A percentile compares a stretch with the other conserved stretches of the same genome.
Conservation (phyloP, 2,113 vertebrate genomes). For the Tautogolabrus adspersus region DNA sequence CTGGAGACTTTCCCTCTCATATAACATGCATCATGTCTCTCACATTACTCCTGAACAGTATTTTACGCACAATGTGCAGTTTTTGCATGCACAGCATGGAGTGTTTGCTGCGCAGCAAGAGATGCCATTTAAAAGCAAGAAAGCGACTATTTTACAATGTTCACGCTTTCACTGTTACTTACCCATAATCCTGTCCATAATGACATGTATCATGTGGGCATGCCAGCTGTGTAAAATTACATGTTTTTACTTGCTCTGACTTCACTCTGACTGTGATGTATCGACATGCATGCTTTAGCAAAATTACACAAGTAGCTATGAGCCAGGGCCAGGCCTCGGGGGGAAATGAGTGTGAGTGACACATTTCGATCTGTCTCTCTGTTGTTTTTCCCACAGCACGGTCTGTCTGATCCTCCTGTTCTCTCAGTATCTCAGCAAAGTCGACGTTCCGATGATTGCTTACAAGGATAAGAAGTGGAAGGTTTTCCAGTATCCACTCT, state of each 20-base stretch:
- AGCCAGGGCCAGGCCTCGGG: background rate
- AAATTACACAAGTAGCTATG: background rate
- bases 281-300: slow-evolving; percentile 6
- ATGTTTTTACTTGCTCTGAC: slow-evolving; percentile 16
- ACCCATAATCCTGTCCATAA: background rate
- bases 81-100: slow-evolving; percentile 13
- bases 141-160: background rate
- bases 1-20: background rate
- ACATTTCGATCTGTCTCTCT: slow-evolving; percentile 21
- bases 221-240: slow-evolving; percentile 2
- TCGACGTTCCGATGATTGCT: slow-evolving; percentile 80
- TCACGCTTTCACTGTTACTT: background rate
- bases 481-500: slow-evolving; percentile 83
- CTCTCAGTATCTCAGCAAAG: slow-evolving; percentile 85
- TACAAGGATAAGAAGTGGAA: slow-evolving; percentile 85
- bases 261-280: background rate
- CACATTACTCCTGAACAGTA: background rate
- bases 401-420: slow-evolving; percentile 84
- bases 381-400: slow-evolving; percentile 72
- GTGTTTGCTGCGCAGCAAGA: slow-evolving; percentile 3
- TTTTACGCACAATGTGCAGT: slow-evolving; percentile 16
- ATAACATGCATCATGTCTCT: background rate
- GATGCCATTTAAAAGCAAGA: background rate
- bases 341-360: slow-evolving; percentile 5
- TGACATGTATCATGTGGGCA: background rate